phyloP scores from a whole-genome alignment of 1,140 invertebrate species.

The Trichoplusia ni region DNA sequence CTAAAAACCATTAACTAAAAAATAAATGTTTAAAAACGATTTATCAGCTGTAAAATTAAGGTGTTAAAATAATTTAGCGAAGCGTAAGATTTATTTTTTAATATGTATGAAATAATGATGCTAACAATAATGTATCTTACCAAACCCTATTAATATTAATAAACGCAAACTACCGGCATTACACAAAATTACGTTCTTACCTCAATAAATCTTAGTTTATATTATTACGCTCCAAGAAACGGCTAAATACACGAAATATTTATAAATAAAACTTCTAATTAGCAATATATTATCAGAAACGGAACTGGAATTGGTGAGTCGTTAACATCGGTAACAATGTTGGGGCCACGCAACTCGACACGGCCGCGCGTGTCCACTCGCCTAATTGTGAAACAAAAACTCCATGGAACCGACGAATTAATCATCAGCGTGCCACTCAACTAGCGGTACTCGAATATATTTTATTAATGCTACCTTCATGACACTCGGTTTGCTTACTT shows the following conservation, averaged over 20 bases:
- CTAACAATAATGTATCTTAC: not conserved
- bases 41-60: not conserved
- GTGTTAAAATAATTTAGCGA: constrained; percentile 11
- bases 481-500: too few species aligned
- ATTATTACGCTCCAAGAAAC: constrained; percentile 14
- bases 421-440: constrained; percentile 56
- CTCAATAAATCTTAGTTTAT: constrained; percentile 23
- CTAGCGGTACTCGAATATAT: constrained; percentile 50
- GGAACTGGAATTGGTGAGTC: constrained; percentile 41
- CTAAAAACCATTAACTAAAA: too few species aligned
- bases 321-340: constrained; percentile 57
- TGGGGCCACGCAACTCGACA: constrained; percentile 50
- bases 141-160: not conserved
- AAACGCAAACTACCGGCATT: constrained; percentile 11
- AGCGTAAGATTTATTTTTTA: constrained; percentile 6
- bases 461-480: constrained; percentile 56
- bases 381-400: constrained; percentile 70
- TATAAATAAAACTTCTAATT: constrained; percentile 43
- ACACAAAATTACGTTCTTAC: constrained; percentile 3
- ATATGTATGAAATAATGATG: not conserved
- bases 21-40: not conserved
- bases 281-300: constrained; percentile 34
- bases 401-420: constrained; percentile 68
- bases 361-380: constrained; percentile 44
- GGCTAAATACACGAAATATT: constrained; percentile 27